These are phyloP conservation scores for Cinara cedri DNA, from an alignment of 2,888 invertebrate genomes.

Conservation along the genomic window DNA sequence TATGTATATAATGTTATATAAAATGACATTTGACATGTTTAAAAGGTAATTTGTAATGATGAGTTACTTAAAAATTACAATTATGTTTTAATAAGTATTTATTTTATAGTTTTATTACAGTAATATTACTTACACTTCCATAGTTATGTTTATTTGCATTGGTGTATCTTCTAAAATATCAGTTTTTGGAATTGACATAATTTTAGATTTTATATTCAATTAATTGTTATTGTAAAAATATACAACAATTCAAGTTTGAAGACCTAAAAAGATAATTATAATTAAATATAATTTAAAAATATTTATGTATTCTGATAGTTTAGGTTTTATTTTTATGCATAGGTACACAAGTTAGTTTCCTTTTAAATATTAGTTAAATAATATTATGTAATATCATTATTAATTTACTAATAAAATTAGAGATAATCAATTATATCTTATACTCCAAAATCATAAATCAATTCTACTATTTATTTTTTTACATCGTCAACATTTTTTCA, in stretches of 20 bases:
- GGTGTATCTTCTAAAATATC: conserved; percentile 7
- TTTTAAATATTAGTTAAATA: too few relatives aligned
- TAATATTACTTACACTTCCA: conserved; percentile 13
- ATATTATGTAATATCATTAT: too few relatives aligned
- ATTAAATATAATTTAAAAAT: not conserved
- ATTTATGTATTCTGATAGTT: not conserved
- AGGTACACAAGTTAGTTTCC: too few relatives aligned
- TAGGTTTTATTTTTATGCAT: too few relatives aligned
- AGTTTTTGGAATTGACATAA: conserved; percentile 22
- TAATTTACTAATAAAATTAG: too few relatives aligned
- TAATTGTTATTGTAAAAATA: not conserved
- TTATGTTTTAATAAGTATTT: conserved; percentile 2
- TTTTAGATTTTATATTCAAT: not conserved
- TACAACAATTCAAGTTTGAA: not conserved
- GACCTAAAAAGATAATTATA: not conserved
- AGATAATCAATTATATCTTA: too few relatives aligned
- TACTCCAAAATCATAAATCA: too few relatives aligned
- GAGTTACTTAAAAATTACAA: not conserved
- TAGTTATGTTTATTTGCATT: conserved; percentile 7
- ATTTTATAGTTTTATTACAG: not conserved
- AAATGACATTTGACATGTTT: too few relatives aligned
- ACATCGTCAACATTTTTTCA: too few relatives aligned
- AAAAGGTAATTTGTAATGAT: too few relatives aligned
- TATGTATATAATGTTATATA: too few relatives aligned
- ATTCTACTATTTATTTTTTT: too few relatives aligned